Evolutionary conservation across 2,113 vertebrate genomes (phyloP).

Genomic region (Oreochromis aureus): DNA sequence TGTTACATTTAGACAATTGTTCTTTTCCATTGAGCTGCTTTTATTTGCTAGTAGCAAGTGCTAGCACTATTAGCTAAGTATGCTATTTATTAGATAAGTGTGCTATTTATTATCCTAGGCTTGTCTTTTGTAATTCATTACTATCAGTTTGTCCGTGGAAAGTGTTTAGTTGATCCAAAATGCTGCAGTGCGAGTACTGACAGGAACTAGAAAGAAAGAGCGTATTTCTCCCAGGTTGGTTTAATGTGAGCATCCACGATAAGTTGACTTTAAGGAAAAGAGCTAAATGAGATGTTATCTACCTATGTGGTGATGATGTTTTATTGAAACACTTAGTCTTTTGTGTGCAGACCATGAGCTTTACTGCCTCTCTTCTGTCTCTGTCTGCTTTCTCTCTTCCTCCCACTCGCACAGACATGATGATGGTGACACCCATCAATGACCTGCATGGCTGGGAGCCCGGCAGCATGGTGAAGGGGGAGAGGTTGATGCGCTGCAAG

Average conservation of each 20-base stretch:
- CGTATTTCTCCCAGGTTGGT: not conserved
- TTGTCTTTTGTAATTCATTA: not conserved
- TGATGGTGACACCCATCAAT: conserved; percentile 87
- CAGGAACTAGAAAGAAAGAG: not conserved
- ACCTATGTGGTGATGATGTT: not conserved
- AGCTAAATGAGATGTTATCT: not conserved
- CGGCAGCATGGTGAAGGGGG: conserved; percentile 84
- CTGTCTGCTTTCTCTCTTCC: not conserved
- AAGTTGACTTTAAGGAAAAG: not conserved
- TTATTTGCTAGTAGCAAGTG: not conserved
- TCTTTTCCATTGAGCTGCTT: not conserved
- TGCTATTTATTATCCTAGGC: not conserved
- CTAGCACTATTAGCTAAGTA: not conserved
- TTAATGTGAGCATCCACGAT: not conserved
- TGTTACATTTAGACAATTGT: not conserved
- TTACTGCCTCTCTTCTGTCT: not conserved
- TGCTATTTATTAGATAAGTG: not conserved
- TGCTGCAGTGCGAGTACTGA: not conserved
- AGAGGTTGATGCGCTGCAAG: conserved; percentile 93
- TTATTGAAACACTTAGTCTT: not conserved
- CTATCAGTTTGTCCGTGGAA: not conserved
- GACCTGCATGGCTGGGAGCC: conserved; percentile 84
- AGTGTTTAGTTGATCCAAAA: not conserved
- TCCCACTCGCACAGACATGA: conserved; percentile 71
- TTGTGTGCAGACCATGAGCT: not conserved